Percentiles rank a stretch among this genome's conserved stretches.
These are phyloP conservation scores for Eubucco bourcierii DNA, from an alignment of 2,113 vertebrate genomes.

Conservation along the genomic window DNA sequence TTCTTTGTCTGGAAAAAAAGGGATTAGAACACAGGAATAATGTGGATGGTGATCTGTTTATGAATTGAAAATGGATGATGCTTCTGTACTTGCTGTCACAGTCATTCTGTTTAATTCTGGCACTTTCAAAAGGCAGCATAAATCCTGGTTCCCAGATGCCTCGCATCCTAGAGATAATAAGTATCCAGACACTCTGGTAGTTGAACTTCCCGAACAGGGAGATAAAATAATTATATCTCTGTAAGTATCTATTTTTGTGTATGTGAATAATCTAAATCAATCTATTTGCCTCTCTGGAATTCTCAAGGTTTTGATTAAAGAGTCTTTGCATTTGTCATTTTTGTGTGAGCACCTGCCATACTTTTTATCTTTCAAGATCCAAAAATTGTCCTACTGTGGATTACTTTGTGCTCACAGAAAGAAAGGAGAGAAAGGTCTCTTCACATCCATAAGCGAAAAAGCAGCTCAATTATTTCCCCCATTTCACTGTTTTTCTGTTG, in stretches of 20 bases:
- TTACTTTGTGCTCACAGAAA: background rate
- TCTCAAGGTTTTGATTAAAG: background rate
- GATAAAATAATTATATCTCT: background rate
- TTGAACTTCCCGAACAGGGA: background rate
- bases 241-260: background rate
- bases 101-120: background rate
- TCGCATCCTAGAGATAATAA: background rate
- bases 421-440: background rate
- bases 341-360: background rate
- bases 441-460: background rate
- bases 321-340: background rate
- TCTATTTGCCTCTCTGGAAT: background rate
- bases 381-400: background rate
- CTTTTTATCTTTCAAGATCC: background rate
- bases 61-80: background rate
- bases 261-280: background rate
- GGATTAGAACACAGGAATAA: background rate
- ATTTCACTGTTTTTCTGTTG: background rate
- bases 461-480: rapidly evolving
- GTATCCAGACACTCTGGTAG: background rate
- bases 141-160: background rate
- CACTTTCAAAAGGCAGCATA: background rate
- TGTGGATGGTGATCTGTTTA: background rate
- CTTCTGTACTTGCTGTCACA: background rate
- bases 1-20: background rate